phyloP scores from a whole-genome alignment of 1,140 invertebrate genomes.

The Aphis craccivora region DNA sequence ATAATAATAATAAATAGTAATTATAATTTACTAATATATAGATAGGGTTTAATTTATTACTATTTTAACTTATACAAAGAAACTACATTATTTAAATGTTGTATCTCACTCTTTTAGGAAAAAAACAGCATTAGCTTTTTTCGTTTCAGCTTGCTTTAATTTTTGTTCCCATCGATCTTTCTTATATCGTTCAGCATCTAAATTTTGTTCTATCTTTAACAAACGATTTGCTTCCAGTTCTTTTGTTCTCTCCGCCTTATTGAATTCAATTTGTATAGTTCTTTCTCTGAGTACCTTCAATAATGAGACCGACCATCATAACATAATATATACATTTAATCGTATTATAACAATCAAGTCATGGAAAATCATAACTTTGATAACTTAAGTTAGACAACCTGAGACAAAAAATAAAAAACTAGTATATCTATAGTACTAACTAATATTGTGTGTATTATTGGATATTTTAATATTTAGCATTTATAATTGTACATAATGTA shows the following conservation, averaged over 20 bases:
- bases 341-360: not conserved
- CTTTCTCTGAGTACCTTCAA: constrained; percentile 32
- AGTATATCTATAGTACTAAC: not conserved
- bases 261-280: not conserved
- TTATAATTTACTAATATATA: not conserved
- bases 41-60: not conserved
- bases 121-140: not conserved
- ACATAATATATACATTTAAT: too few species aligned
- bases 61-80: too few species aligned
- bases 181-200: constrained; percentile 9
- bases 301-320: not conserved
- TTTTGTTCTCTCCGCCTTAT: not conserved
- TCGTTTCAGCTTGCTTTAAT: not conserved
- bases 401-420: not conserved
- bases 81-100: not conserved
- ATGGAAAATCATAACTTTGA: not conserved
- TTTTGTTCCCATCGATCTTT: constrained; percentile 24
- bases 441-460: too few species aligned
- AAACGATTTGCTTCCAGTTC: constrained; percentile 2
- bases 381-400: not conserved
- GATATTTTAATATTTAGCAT: not conserved
- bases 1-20: not conserved
- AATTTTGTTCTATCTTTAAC: not conserved
- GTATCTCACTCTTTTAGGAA: constrained; percentile 12
- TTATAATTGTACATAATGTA: too few species aligned